Conservation (phyloP, 2,888 invertebrate species). For the Capitulum mitella region DNA sequence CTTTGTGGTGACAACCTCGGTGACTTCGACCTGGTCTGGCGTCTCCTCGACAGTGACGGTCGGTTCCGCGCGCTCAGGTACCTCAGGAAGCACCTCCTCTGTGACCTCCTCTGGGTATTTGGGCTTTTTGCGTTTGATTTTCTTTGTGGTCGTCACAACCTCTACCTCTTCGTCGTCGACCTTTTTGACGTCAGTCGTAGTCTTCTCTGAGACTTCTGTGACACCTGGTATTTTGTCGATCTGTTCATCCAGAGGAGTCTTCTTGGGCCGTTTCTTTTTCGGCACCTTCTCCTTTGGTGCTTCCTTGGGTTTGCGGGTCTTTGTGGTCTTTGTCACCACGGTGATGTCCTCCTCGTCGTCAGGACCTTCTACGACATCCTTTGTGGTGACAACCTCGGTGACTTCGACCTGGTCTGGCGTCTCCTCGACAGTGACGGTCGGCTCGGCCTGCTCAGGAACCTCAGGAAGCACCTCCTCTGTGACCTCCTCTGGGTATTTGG, state of each 20-base stretch:
- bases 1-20: not conserved
- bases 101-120: not conserved
- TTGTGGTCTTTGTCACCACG: not conserved
- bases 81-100: not conserved
- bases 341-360: not conserved
- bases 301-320: not conserved
- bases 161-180: not conserved
- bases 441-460: not conserved
- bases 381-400: not conserved
- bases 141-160: not conserved
- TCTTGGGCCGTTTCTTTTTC: not conserved
- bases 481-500: not conserved
- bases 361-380: not conserved
- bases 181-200: not conserved
- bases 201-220: not conserved
- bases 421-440: not conserved
- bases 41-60: not conserved
- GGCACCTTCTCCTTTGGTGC: not conserved
- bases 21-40: not conserved
- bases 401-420: not conserved
- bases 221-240: not conserved
- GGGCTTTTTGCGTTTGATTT: not conserved
- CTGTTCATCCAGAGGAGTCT: not conserved
- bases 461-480: not conserved
- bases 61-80: not conserved